phyloP scores from a whole-genome alignment of 2,888 invertebrate genomes.

The Xestia ashworthii region DNA sequence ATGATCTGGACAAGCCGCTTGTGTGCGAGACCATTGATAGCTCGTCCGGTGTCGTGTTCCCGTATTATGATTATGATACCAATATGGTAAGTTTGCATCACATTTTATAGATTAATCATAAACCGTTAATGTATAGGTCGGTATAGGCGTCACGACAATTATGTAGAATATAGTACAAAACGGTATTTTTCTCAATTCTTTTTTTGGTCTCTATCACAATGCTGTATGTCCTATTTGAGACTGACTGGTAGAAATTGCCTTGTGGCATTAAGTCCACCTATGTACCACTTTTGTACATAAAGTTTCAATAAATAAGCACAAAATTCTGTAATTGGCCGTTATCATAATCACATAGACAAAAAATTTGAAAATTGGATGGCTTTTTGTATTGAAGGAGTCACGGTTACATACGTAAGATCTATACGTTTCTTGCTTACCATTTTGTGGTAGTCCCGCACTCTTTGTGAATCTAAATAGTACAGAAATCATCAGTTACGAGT shows the following conservation, averaged over 20 bases:
- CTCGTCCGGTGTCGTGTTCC: slow-evolving; percentile 97
- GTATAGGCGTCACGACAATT: no score
- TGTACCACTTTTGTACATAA: neutral
- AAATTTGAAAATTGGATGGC: no score
- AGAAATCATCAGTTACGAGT: neutral
- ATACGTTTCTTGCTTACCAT: neutral
- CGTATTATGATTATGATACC: slow-evolving; percentile 98
- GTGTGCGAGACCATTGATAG: slow-evolving; percentile 94
- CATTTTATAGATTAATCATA: neutral
- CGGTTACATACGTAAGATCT: neutral
- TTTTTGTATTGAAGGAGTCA: neutral
- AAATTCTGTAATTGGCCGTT: neutral
- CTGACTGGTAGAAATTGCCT: neutral
- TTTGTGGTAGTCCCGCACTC: neutral
- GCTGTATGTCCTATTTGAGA: neutral
- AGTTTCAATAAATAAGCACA: neutral
- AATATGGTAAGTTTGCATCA: slow-evolving; percentile 91
- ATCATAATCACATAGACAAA: no score
- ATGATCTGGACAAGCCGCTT: slow-evolving; percentile 92
- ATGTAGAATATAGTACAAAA: neutral
- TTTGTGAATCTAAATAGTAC: neutral
- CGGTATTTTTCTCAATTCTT: neutral
- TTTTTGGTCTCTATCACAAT: neutral
- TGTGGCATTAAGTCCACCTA: neutral
- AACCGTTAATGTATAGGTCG: neutral